Evolutionary conservation across 1,140 invertebrate species (phyloP), one percentile per base, ranked within the genome.

Genomic region (Elysia chlorotica): DNA sequence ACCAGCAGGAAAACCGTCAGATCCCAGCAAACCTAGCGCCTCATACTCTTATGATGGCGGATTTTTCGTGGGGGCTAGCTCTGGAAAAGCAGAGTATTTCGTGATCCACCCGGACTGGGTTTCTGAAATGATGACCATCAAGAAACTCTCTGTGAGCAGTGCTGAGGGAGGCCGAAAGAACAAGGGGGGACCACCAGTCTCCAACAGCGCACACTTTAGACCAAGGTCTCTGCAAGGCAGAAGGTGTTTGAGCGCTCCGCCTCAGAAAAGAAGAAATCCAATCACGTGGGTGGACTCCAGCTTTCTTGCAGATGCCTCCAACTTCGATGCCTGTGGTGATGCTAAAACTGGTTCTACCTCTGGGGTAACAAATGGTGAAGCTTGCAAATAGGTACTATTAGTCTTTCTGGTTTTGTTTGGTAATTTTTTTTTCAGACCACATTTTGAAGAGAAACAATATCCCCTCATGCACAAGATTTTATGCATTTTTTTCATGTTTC

Each of bases 81-180:
- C 67, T 0, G 57, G 72, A n/a, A 28, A 78, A 76, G 69, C 54
- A 30, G 77, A 78, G 41, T 78, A 78, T 70, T 84, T 82, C 76
- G 79, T 84, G 2, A 81, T 84, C 30, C 78, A 84, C 48, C 83
- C 83, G 0, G 83, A 84, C 56, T 84, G 83, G 83, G 83, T 84
- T 1, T 82, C 81, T 0, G 83, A 84, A 65, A 74, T 77, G 33
- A 78, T 83, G 71, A 76, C 83, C 21, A 66, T 78, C 5, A 70
- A 76, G 48, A 76, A 72, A 59, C 41, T 78, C 25, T 70, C 66
- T 10, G 23, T 65, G 1, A n/a, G n/a, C 31, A 25, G 21, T 23
- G 59, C 36, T 14, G 37, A 10, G 10, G 30, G 2, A n/a, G n/a
- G n/a, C n/a, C n/a, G n/a, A n/a, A n/a, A n/a, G n/a, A n/a, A n/a